Evolutionary conservation across 2,113 vertebrate genomes (phyloP).

Genomic region (Progne subis): DNA sequence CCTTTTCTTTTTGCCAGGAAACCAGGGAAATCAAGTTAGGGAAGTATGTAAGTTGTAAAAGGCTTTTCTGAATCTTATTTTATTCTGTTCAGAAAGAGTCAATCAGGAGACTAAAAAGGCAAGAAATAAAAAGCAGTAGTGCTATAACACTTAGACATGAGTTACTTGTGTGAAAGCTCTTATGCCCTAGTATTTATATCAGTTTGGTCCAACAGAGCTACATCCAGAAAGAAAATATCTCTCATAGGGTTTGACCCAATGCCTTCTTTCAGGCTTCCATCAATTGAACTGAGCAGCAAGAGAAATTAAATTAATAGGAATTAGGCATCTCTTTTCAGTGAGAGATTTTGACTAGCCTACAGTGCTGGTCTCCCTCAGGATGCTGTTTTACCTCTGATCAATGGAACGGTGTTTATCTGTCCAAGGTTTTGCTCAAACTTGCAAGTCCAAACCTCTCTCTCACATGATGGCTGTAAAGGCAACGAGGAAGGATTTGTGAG

Average conservation of each 20-base stretch:
- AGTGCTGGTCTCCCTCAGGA: not conserved
- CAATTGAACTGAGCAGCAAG: not conserved
- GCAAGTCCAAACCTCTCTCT: not conserved
- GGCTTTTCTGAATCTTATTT: not conserved
- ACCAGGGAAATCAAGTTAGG: not conserved
- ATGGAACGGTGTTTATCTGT: not conserved
- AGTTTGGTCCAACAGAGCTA: not conserved
- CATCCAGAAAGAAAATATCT: not conserved
- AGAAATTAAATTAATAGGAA: not conserved
- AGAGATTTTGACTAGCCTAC: not conserved
- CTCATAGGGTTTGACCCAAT: not conserved
- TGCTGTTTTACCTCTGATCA: not conserved
- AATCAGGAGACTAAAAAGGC: not conserved
- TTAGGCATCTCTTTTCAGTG: not conserved
- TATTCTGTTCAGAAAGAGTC: not conserved
- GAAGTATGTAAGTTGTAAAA: not conserved
- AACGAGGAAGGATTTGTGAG: not conserved
- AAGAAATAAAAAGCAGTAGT: not conserved
- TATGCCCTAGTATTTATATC: not conserved
- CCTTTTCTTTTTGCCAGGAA: not conserved
- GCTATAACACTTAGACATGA: rapidly evolving
- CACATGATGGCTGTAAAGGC: rapidly evolving
- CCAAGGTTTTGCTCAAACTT: not conserved
- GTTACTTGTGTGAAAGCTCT: not conserved
- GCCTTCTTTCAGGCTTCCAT: not conserved